Evolutionary conservation across 2,888 invertebrate species (phyloP).

Genomic region (Nesidiocoris tenuis): DNA sequence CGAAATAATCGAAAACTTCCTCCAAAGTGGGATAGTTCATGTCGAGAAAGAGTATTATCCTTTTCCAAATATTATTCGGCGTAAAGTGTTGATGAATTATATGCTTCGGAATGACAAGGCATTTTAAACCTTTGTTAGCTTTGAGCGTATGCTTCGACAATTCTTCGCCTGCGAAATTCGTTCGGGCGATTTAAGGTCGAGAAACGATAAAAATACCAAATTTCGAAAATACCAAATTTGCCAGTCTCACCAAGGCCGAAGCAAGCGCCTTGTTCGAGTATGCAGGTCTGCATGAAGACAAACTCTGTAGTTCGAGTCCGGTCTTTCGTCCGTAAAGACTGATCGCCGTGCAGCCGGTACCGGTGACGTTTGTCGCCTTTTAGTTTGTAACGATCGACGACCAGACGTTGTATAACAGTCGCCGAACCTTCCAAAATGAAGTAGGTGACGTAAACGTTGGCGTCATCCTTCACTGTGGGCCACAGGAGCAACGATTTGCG

Average conservation of each 20-base stretch:
- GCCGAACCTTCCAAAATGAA: conserved; percentile 45
- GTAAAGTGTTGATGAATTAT: conserved; percentile 44
- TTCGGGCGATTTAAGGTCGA: background rate
- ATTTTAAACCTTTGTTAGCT: conserved; percentile 43
- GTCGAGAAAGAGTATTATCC: conserved; percentile 46
- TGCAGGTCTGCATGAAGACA: conserved; percentile 44
- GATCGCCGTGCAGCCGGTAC: conserved; percentile 25
- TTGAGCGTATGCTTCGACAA: conserved; percentile 43
- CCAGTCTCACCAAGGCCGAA: conserved; percentile 46
- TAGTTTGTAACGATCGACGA: conserved; percentile 35
- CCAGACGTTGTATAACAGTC: conserved; percentile 44
- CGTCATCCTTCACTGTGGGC: conserved; percentile 46
- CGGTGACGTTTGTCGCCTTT: conserved; percentile 23
- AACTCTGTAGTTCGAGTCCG: conserved; percentile 11
- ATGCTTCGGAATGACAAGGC: conserved; percentile 44
- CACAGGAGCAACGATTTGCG: no score
- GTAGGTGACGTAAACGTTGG: conserved; percentile 46
- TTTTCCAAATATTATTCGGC: conserved; percentile 45
- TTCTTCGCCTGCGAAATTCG: conserved; percentile 43
- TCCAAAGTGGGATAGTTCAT: conserved; percentile 43
- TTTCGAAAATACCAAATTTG: no score
- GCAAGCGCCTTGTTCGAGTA: conserved; percentile 42
- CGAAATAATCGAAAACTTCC: conserved; percentile 39
- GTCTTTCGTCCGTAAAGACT: background rate
- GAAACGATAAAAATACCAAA: background rate